Conservation (phyloP, 2,888 invertebrate species). For the Nomada goodeniana region DNA sequence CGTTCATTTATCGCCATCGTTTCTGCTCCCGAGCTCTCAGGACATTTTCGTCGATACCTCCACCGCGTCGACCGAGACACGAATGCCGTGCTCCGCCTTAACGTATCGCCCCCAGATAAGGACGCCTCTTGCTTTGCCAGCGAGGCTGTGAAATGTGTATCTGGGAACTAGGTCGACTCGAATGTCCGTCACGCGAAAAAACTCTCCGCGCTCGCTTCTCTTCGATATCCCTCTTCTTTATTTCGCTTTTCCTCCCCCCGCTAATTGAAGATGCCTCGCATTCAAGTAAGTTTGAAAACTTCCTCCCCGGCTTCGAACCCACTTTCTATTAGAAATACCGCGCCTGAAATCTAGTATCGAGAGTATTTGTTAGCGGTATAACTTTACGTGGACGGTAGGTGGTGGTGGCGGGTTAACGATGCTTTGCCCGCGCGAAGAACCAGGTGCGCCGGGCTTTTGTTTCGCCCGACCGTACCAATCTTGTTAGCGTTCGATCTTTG, state of each 20-base stretch:
- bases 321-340: not conserved
- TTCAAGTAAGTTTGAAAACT: constrained; percentile 27
- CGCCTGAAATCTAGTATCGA: not conserved
- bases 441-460: not conserved
- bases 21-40: constrained; percentile 7
- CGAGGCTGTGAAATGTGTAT: not conserved
- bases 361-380: constrained; percentile 1
- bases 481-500: constrained; percentile 6
- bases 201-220: constrained; percentile 1
- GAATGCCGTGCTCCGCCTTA: constrained; percentile 34
- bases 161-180: constrained; percentile 42
- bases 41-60: constrained; percentile 49
- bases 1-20: constrained; percentile 18
- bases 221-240: constrained; percentile 10
- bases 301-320: not conserved
- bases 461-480: constrained; percentile 4
- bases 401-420: constrained; percentile 3
- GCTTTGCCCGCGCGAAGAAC: not conserved
- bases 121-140: constrained; percentile 4
- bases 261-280: constrained; percentile 38
- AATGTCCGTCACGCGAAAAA: constrained; percentile 11
- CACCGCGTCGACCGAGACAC: constrained; percentile 46
- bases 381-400: constrained; percentile 20
- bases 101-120: constrained; percentile 53
- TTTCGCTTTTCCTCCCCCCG: constrained; percentile 19